Percentiles rank a stretch among this genome's conserved stretches.
Conservation (phyloP, 1,140 invertebrate species). For the Bemisia tabaci region DNA sequence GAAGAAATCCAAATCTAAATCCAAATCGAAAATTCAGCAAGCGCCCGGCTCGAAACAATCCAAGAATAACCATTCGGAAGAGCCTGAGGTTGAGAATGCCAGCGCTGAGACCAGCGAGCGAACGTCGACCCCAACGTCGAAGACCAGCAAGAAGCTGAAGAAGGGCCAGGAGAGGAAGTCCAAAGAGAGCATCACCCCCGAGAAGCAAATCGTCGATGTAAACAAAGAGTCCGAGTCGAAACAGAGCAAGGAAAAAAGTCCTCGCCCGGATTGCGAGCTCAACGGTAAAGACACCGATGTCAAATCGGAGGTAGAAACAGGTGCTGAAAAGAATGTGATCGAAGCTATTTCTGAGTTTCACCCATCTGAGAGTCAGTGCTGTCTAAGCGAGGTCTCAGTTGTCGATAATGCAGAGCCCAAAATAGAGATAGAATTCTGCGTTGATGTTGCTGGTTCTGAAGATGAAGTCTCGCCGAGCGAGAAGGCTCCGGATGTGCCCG, state of each 20-base stretch:
- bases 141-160: conserved; percentile 7
- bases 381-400: not conserved
- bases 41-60: not conserved
- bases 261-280: too few species aligned
- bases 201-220: not conserved
- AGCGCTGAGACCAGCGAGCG: not conserved
- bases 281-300: too few species aligned
- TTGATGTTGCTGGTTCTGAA: not conserved
- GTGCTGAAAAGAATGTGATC: not conserved
- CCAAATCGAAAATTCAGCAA: not conserved
- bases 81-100: not conserved
- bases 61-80: too few species aligned
- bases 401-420: not conserved
- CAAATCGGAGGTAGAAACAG: not conserved
- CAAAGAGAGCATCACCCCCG: not conserved
- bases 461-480: not conserved
- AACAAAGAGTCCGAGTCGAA: not conserved
- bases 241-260: too few species aligned
- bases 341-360: not conserved
- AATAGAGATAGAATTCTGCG: not conserved
- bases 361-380: not conserved
- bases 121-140: not conserved
- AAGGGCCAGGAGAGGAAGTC: not conserved
- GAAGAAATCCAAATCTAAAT: not conserved
- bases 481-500: too few species aligned